phyloP scores from a whole-genome alignment of 2,797 vertebrate genomes.

The Pogoniulus pusillus region DNA sequence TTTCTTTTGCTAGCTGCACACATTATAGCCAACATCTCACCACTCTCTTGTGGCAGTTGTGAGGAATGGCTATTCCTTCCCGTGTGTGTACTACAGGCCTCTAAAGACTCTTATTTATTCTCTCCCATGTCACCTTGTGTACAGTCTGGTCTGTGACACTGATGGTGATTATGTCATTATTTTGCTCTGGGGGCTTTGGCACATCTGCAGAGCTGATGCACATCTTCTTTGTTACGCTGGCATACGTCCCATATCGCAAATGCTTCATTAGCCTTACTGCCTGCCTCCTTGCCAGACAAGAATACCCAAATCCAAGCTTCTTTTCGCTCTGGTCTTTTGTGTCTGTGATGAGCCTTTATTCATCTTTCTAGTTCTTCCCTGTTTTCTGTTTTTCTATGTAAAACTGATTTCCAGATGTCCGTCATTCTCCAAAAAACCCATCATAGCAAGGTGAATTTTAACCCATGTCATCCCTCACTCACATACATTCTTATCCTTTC shows the following conservation, averaged over 20 bases:
- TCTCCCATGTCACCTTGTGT: constrained; percentile 97
- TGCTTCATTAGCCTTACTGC: constrained; percentile 86
- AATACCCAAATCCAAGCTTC: constrained; percentile 85
- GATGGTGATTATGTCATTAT: constrained; percentile 99
- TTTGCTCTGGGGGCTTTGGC: constrained; percentile 90
- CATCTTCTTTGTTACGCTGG: constrained; percentile 89
- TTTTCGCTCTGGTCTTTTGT: constrained; percentile 82
- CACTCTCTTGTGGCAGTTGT: constrained; percentile 49
- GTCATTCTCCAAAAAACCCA: constrained; percentile 70
- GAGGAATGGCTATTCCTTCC: constrained; percentile 67
- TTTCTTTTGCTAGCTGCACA: constrained; percentile 59
- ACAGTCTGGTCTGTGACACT: constrained; percentile 97
- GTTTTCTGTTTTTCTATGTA: constrained; percentile 76
- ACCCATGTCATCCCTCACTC: constrained; percentile 51
- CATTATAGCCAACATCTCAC: constrained; percentile 24
- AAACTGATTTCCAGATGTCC: constrained; percentile 82
- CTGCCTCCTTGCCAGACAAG: constrained; percentile 86
- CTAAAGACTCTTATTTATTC: constrained; percentile 81
- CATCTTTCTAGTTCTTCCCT: constrained; percentile 82
- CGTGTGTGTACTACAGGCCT: constrained; percentile 72
- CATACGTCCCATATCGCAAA: constrained; percentile 84
- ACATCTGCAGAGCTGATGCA: constrained; percentile 97
- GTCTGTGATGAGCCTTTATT: constrained; percentile 82
- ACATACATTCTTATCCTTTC: background rate
- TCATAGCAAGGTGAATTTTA: constrained; percentile 76